A percentile compares a stretch with the other conserved stretches of the same genome.
These are phyloP conservation scores for Ephialtes manifestator DNA, from an alignment of 2,888 invertebrate genomes.

Conservation along the genomic window DNA sequence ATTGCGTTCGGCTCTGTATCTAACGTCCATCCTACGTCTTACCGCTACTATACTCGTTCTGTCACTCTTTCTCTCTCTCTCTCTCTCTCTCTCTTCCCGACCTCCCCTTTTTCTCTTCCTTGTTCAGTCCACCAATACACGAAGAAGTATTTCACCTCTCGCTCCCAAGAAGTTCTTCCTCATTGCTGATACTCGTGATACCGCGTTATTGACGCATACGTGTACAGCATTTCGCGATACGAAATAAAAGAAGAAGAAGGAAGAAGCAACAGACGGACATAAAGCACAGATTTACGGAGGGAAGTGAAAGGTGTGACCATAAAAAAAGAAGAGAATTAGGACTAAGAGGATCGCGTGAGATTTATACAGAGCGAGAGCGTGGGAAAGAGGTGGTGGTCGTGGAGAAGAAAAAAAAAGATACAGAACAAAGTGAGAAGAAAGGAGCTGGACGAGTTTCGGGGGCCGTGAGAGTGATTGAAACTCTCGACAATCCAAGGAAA, in stretches of 20 bases:
- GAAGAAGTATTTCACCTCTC: constrained; percentile 33
- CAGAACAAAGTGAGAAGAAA: neutral
- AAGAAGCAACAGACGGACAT: constrained; percentile 4
- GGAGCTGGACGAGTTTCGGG: neutral
- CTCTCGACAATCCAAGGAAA: constrained; percentile 4
- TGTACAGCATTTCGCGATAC: constrained; percentile 11
- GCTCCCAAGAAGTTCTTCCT: constrained; percentile 66
- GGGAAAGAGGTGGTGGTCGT: constrained; percentile 8
- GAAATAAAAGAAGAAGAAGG: constrained; percentile 29
- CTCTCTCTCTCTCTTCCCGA: constrained; percentile 23
- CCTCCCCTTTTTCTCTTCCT: constrained; percentile 49
- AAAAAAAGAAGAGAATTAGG: constrained; percentile 49
- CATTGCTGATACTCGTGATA: constrained; percentile 51
- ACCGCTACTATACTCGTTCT: neutral
- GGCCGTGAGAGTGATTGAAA: constrained; percentile 2
- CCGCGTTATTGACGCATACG: constrained; percentile 36
- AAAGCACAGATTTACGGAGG: constrained; percentile 1
- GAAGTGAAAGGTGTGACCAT: constrained; percentile 16
- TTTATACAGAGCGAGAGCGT: constrained; percentile 24
- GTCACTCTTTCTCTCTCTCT: constrained; percentile 5
- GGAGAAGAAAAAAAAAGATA: neutral
- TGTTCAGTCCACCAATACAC: constrained; percentile 45
- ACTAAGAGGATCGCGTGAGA: constrained; percentile 42
- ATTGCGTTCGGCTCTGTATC: constrained; percentile 14
- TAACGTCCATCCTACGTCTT: constrained; percentile 51